Percentiles rank a stretch among this genome's conserved stretches.
phyloP scores from a whole-genome alignment of 2,888 invertebrate species.

The Sesamia inferens region DNA sequence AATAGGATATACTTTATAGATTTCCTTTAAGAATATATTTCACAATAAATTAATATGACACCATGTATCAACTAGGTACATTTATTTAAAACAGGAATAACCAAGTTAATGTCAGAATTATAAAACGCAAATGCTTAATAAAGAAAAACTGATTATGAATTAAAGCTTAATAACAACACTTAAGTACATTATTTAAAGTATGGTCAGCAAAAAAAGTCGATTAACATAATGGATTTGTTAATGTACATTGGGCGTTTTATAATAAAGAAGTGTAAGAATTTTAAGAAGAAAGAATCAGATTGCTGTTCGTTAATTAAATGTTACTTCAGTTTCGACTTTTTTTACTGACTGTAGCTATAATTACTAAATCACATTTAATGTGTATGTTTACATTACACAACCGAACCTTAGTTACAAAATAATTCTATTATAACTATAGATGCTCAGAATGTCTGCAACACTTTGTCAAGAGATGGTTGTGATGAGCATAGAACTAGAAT shows the following conservation, averaged over 20 bases:
- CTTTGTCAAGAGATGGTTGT: not conserved
- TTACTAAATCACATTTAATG: slow-evolving; percentile 59
- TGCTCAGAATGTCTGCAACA: not conserved
- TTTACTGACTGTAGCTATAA: slow-evolving; percentile 23
- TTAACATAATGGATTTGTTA: no score
- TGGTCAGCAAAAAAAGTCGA: no score
- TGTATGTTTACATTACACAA: slow-evolving; percentile 53
- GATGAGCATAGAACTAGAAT: slow-evolving; percentile 3
- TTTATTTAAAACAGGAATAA: not conserved
- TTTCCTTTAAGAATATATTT: slow-evolving; percentile 12
- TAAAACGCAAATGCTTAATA: slow-evolving; percentile 5
- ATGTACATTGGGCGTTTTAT: no score
- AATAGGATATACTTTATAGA: slow-evolving; percentile 11
- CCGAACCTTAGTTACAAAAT: slow-evolving; percentile 22
- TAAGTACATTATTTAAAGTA: slow-evolving; percentile 56
- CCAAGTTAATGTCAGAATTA: slow-evolving; percentile 4
- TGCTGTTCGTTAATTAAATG: no score
- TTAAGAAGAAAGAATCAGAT: no score
- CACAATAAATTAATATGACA: slow-evolving; percentile 37
- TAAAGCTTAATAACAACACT: slow-evolving; percentile 62
- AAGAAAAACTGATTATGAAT: slow-evolving; percentile 41
- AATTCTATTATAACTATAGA: slow-evolving; percentile 15
- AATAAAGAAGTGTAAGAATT: no score
- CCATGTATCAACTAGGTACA: slow-evolving; percentile 31
- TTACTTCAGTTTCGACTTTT: no score